These are phyloP conservation scores for Trichonephila clavata DNA, from an alignment of 1,140 invertebrate genomes.

Conservation along the genomic window DNA sequence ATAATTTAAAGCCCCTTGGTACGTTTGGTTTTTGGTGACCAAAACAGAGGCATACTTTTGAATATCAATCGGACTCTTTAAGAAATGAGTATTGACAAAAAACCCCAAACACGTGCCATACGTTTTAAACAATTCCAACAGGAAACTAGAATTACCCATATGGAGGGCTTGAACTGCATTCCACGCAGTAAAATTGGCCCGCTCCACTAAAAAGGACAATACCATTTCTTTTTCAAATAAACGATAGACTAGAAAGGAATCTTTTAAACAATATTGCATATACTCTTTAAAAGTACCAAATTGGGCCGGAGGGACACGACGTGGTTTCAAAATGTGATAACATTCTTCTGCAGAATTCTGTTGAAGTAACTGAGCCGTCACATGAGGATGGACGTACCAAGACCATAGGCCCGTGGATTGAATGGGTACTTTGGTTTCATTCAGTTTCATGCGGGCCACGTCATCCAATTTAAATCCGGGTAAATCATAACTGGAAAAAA, in stretches of 20 bases:
- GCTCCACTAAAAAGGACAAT: background rate
- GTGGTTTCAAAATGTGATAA: background rate
- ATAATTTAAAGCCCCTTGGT: constrained; percentile 42
- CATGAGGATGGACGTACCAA: background rate
- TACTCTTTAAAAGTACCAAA: constrained; percentile 55
- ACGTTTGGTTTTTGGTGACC: background rate
- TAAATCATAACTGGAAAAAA: constrained; percentile 42
- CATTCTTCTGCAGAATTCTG: background rate
- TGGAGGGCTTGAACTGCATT: constrained; percentile 4
- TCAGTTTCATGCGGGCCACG: constrained; percentile 40
- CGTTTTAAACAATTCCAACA: constrained; percentile 51
- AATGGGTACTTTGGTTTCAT: constrained; percentile 24
- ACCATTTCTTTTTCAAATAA: constrained; percentile 48
- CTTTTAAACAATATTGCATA: background rate
- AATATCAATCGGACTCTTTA: background rate
- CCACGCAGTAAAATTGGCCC: constrained; percentile 41
- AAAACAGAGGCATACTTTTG: background rate
- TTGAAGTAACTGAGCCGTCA: background rate
- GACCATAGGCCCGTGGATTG: constrained; percentile 7
- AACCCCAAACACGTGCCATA: constrained; percentile 35
- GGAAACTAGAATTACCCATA: constrained; percentile 3
- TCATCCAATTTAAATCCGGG: constrained; percentile 67
- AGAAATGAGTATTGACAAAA: constrained; percentile 28
- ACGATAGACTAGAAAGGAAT: background rate
- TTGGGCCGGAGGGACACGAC: background rate